These are phyloP conservation scores for Xyrauchen texanus DNA, from an alignment of 2,113 vertebrate species.

Conservation along the genomic window DNA sequence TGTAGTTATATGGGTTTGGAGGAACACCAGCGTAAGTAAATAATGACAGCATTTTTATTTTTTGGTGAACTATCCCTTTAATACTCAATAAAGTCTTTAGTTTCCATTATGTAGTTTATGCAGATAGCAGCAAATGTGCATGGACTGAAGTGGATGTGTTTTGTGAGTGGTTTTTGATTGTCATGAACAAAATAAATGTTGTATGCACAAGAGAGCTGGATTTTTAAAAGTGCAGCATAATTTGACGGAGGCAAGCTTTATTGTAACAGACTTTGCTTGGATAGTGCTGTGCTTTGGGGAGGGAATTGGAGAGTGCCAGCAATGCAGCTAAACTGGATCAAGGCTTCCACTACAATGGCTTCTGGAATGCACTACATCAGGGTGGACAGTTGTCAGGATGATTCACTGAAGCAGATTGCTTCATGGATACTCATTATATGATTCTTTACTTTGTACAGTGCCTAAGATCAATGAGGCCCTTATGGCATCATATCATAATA, in stretches of 20 bases:
- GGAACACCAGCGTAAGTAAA: too few relatives aligned
- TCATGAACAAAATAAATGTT: conserved; percentile 17
- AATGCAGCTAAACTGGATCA: conserved; percentile 3
- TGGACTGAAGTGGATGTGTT: neutral
- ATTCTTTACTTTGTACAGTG: neutral
- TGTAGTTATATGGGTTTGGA: too few relatives aligned
- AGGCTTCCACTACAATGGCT: neutral
- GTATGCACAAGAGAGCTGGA: neutral
- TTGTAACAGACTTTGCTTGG: conserved; percentile 4
- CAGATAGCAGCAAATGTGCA: neutral
- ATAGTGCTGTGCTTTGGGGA: conserved; percentile 12
- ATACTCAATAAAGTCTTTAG: neutral
- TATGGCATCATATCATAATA: neutral
- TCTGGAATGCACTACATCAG: conserved; percentile 2
- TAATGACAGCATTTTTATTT: too few relatives aligned
- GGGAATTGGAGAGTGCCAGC: neutral
- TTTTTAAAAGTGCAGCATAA: conserved; percentile 13
- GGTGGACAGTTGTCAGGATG: conserved; percentile 28
- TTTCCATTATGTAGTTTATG: neutral
- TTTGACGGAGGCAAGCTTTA: neutral
- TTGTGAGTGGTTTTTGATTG: conserved; percentile 11
- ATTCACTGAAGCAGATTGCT: conserved; percentile 7
- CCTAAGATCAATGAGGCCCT: neutral
- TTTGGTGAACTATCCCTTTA: too few relatives aligned
- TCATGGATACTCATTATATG: conserved; percentile 18